These are phyloP conservation scores for Apamea monoglypha DNA, from an alignment of 2,888 invertebrate genomes.

Conservation along the genomic window DNA sequence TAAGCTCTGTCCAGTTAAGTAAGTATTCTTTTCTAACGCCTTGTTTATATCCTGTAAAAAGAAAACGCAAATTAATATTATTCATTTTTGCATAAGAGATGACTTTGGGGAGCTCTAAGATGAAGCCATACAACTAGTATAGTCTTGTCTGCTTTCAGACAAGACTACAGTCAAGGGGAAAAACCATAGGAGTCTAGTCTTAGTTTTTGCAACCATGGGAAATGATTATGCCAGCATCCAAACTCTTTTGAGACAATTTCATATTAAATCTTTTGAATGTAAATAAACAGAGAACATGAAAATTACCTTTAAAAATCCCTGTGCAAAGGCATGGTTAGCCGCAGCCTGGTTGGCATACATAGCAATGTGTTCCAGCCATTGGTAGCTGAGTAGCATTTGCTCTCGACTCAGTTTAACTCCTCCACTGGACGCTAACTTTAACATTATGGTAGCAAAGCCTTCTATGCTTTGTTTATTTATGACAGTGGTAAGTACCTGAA, in stretches of 20 bases:
- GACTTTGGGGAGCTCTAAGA: background rate
- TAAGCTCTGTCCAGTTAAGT: conserved; percentile 82
- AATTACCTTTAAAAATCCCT: conserved; percentile 88
- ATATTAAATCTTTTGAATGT: background rate
- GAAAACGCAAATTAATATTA: background rate
- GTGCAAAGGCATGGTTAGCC: conserved; percentile 82
- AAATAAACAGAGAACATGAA: background rate
- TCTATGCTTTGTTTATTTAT: conserved; percentile 83
- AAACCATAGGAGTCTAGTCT: background rate
- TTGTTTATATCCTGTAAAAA: conserved; percentile 84
- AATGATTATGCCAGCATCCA: background rate
- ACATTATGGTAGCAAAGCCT: conserved; percentile 89
- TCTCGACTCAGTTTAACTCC: conserved; percentile 81
- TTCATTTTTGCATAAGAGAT: background rate
- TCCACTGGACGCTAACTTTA: conserved; percentile 85
- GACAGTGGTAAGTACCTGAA: conserved; percentile 87
- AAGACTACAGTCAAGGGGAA: background rate
- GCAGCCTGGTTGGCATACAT: conserved; percentile 89
- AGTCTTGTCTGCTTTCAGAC: background rate
- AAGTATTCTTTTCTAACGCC: conserved; percentile 81
- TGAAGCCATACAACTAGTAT: background rate
- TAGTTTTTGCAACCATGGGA: background rate
- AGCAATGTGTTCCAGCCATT: conserved; percentile 93
- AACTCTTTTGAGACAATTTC: background rate
- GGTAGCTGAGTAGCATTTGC: conserved; percentile 87